Conservation (phyloP, 2,888 invertebrate species). For the Anodontia alba region DNA sequence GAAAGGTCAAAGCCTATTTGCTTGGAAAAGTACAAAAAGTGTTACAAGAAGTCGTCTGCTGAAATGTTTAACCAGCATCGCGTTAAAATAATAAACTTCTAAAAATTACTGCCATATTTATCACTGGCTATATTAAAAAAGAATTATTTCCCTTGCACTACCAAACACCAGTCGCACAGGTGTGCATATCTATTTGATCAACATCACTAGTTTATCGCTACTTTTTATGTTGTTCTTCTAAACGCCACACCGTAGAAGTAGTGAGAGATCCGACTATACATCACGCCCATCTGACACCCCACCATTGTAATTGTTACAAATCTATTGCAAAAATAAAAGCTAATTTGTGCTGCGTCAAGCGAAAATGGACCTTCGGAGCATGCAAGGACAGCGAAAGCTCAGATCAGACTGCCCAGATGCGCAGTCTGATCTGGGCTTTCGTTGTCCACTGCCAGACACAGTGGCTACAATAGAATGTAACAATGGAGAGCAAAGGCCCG, state of each 20-base stretch:
- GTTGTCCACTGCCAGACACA: background rate
- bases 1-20: too few relatives aligned
- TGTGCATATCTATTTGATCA: background rate
- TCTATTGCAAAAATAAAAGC: constrained; percentile 19
- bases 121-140: background rate
- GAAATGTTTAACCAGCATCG: too few relatives aligned
- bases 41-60: too few relatives aligned
- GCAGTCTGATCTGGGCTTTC: background rate
- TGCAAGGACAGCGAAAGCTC: background rate
- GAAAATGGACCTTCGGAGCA: too few relatives aligned
- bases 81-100: too few relatives aligned
- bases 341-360: constrained; percentile 20
- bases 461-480: too few relatives aligned
- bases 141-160: constrained; percentile 9
- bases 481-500: too few relatives aligned
- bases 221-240: too few relatives aligned
- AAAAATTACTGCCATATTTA: too few relatives aligned
- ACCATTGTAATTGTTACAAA: constrained; percentile 20
- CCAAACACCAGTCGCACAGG: background rate
- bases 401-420: background rate
- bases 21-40: too few relatives aligned
- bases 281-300: constrained; percentile 29
- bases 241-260: background rate
- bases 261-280: constrained; percentile 26
- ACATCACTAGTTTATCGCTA: too few relatives aligned